Percentiles rank a stretch among this genome's conserved stretches.
Evolutionary conservation across 2,888 invertebrate genomes (phyloP).

Genomic region (Pseudeuparius sepicola): DNA sequence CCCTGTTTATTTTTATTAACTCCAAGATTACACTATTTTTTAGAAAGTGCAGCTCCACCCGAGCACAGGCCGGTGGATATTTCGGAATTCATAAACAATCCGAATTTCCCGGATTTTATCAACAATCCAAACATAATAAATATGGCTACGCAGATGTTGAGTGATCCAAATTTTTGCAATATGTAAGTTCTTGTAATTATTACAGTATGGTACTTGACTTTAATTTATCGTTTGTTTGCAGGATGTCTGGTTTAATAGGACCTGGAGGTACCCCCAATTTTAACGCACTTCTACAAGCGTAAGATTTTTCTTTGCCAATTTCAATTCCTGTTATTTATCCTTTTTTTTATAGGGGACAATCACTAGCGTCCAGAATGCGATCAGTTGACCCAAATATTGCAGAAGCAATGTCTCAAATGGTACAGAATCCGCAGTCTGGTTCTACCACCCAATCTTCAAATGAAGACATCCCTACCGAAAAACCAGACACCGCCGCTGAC

Average conservation of each 20-base stretch:
- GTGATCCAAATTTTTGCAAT: constrained; percentile 75
- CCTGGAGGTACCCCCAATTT: constrained; percentile 30
- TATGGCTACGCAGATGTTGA: constrained; percentile 76
- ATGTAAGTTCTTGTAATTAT: constrained; percentile 38
- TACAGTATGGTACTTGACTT: constrained; percentile 4
- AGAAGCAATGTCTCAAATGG: too few species aligned
- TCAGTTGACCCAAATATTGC: constrained; percentile 73
- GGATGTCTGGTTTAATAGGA: constrained; percentile 35
- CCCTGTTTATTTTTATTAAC: not conserved
- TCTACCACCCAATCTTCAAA: too few species aligned
- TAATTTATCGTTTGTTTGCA: constrained; percentile 21
- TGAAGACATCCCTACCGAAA: too few species aligned
- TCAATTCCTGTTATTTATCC: constrained; percentile 5
- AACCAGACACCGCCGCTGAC: too few species aligned
- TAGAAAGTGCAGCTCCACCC: constrained; percentile 26
- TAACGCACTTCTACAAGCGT: constrained; percentile 32
- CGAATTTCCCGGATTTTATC: constrained; percentile 57
- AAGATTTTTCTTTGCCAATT: constrained; percentile 9
- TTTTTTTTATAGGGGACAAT: constrained; percentile 50
- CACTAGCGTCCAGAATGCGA: constrained; percentile 74
- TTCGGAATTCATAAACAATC: constrained; percentile 65
- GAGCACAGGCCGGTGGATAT: constrained; percentile 42
- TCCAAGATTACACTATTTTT: constrained; percentile 11
- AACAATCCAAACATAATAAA: constrained; percentile 74
- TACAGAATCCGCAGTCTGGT: too few species aligned